Evolutionary conservation across 92 coral and sea anemone genomes (phyloP).

Genomic region (Porites divaricata): DNA sequence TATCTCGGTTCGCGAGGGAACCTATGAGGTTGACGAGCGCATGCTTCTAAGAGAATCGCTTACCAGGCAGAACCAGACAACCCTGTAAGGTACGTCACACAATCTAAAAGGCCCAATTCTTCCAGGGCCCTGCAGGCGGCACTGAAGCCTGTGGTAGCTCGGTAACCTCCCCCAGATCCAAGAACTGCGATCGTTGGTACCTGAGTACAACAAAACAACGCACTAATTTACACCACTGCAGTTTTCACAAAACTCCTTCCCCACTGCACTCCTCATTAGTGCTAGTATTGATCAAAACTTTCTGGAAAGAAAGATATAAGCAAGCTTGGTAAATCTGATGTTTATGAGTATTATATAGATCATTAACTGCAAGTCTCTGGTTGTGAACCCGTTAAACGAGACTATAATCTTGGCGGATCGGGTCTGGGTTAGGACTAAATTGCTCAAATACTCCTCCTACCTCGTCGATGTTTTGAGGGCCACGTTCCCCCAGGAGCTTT

Average conservation of each 20-base stretch:
- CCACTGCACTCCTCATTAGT: no score
- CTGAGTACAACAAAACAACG: constrained; percentile 28
- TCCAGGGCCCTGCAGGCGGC: constrained; percentile 65
- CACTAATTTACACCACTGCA: background rate
- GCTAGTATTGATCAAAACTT: no score
- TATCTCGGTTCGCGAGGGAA: background rate
- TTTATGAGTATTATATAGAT: no score
- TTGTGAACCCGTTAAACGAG: background rate
- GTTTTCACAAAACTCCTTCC: background rate
- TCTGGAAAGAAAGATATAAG: no score
- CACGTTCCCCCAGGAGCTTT: constrained; percentile 35
- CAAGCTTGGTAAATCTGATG: no score
- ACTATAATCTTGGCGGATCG: background rate
- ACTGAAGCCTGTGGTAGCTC: constrained; percentile 65
- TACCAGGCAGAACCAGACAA: constrained; percentile 76
- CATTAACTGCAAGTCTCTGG: no score
- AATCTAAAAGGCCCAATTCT: constrained; percentile 53
- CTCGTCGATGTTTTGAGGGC: constrained; percentile 57
- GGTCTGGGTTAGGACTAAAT: background rate
- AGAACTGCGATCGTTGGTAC: constrained; percentile 72
- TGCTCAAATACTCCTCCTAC: constrained; percentile 5
- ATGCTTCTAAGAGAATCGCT: background rate
- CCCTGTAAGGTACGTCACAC: constrained; percentile 59
- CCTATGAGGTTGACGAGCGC: background rate
- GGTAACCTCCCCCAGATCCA: constrained; percentile 77